These are phyloP conservation scores for Acleris laterana DNA, from an alignment of 2,888 invertebrate genomes.

Conservation along the genomic window DNA sequence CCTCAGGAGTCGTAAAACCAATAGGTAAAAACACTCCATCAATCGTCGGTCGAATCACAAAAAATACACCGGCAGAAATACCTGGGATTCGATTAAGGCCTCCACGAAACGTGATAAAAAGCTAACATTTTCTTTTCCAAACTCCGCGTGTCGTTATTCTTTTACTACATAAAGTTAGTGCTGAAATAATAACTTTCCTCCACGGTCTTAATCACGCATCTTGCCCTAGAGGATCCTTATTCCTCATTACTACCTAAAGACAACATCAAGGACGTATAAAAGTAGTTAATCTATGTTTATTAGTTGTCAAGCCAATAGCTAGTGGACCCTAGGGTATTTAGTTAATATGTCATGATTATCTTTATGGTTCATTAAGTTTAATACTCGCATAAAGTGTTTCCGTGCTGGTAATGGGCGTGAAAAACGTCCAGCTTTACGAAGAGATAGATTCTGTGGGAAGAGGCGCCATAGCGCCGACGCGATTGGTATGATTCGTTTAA, in stretches of 20 bases:
- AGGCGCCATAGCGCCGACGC: not conserved
- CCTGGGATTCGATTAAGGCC: conserved; percentile 30
- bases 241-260: conserved; percentile 15
- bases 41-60: conserved; percentile 18
- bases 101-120: conserved; percentile 27
- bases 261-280: conserved; percentile 6
- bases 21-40: conserved; percentile 24
- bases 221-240: conserved; percentile 12
- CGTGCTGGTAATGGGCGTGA: conserved; percentile 30
- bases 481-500: no score
- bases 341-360: conserved; percentile 37
- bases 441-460: conserved; percentile 15
- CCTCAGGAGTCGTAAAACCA: conserved; percentile 20
- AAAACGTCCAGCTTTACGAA: conserved; percentile 26
- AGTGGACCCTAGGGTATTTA: conserved; percentile 18
- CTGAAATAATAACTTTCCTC: conserved; percentile 2
- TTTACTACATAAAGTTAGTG: conserved; percentile 8
- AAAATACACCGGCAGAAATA: conserved; percentile 25
- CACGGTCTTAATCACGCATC: conserved; percentile 20
- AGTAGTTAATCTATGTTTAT: conserved; percentile 21
- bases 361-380: conserved; percentile 36
- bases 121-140: conserved; percentile 11
- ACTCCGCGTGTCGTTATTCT: conserved; percentile 22
- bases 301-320: conserved; percentile 22
- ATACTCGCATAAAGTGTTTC: conserved; percentile 37